Base-by-base conservation (phyloP, 2,888 invertebrate species). In the Trimorus sp. region DNA sequence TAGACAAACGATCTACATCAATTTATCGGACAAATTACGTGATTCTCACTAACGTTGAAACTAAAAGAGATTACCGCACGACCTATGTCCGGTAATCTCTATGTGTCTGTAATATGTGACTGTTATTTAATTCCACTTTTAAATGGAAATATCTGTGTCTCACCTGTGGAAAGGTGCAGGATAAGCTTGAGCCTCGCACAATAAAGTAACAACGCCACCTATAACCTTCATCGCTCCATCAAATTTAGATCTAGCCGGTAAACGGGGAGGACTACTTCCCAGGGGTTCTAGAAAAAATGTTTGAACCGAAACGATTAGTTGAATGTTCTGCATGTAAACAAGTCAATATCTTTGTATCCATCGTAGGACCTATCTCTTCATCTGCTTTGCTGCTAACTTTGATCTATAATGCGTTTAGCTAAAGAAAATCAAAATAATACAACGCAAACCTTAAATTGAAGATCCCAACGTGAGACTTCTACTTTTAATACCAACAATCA, bases 131-230 rank as follows among this genome's bases (percentile, higher is more conserved):
- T 26, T 26, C 26, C 26, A 26, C 4, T 26, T 26, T 26, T 26
- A 26, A 26, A 26, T 26, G 26, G 26, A 40, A 40, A 9, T 40
- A 1, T 60, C 40, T 45, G 9, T 60, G 45, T 36, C 70, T 70
- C 59, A 91, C 91, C 90, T 90, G 93, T 94, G 94, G 86, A 93
- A 89, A 58, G 95, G 95, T 78, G 95, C 93, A 54, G 96, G 96
- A 92, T 93, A 95, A 60, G 94, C 94, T 91, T 95, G 96, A 85
- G 95, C 95, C 92, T 95, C 94, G 92, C 95, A 95, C 84, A 89
- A 87, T 73, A 91, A 86, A 60, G 90, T 89, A 70, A 90, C 83
- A n/a, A 88, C 77, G 77, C 83, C 82, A 60, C 66, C 71, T 7
- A 42, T 48, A 62, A 49, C 26, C 14, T 66, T 49, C 85, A 85